A percentile compares a stretch with the other conserved stretches of the same genome.
Conservation (phyloP, 2,113 vertebrate species). For the Halcyon malimbica region DNA sequence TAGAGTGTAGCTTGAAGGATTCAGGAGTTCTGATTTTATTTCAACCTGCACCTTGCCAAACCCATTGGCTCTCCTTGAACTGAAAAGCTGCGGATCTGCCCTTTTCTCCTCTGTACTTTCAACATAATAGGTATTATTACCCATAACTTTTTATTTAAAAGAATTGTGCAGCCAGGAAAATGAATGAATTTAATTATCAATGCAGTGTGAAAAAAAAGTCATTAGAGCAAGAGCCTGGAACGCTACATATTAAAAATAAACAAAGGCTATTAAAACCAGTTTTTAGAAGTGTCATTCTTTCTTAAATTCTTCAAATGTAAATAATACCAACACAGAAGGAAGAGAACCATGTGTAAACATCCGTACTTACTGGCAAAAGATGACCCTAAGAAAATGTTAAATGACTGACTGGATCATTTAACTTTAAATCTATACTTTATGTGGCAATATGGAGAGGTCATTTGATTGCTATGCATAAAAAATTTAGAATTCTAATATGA, state of each 20-base stretch:
- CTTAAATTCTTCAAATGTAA: slow-evolving; percentile 75
- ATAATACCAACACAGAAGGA: slow-evolving; percentile 75
- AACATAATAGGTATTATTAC: slow-evolving; percentile 79
- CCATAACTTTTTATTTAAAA: slow-evolving; percentile 85
- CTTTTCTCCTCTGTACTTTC: slow-evolving; percentile 78
- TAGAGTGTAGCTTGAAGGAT: background rate
- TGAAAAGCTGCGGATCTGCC: slow-evolving; percentile 59
- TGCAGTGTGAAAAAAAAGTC: slow-evolving; percentile 86
- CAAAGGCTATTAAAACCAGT: slow-evolving; percentile 82
- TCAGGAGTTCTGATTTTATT: background rate
- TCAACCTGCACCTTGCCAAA: slow-evolving; percentile 8
- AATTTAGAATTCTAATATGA: slow-evolving; percentile 78
- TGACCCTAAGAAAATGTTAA: slow-evolving; percentile 77
- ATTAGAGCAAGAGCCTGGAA: slow-evolving; percentile 85
- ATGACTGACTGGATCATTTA: slow-evolving; percentile 81
- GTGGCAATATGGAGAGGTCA: slow-evolving; percentile 75
- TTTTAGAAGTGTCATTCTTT: slow-evolving; percentile 72
- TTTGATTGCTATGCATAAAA: slow-evolving; percentile 78
- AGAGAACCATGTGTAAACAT: slow-evolving; percentile 63
- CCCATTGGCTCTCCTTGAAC: slow-evolving; percentile 6
- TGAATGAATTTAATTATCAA: slow-evolving; percentile 91
- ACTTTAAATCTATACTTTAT: slow-evolving; percentile 81
- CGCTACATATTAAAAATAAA: slow-evolving; percentile 82
- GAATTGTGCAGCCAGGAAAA: slow-evolving; percentile 82
- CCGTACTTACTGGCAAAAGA: slow-evolving; percentile 64